Evolutionary conservation across 2,797 vertebrate genomes (phyloP).

Genomic region (Enteromius paludinosus): DNA sequence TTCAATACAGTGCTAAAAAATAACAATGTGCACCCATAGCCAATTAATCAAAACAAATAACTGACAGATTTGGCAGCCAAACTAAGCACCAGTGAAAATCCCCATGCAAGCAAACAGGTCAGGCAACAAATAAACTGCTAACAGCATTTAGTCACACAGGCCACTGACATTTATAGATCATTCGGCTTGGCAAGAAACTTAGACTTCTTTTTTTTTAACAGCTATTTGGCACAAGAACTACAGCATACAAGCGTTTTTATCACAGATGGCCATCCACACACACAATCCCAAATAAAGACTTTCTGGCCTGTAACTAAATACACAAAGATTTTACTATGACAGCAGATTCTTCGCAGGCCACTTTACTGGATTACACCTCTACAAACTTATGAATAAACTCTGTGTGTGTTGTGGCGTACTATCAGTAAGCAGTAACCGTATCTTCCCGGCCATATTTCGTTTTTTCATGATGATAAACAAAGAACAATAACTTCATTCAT

Average conservation of each 20-base stretch:
- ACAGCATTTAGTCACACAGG: background rate
- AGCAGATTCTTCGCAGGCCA: conserved; percentile 34
- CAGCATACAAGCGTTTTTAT: conserved; percentile 9
- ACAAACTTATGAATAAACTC: conserved; percentile 29
- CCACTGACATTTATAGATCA: conserved; percentile 35
- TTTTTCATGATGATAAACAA: conserved; percentile 17
- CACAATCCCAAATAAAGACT: background rate
- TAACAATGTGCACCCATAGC: background rate
- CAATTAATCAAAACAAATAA: background rate
- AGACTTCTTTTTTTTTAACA: conserved; percentile 1
- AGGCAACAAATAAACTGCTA: background rate
- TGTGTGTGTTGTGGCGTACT: background rate
- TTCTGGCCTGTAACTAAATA: conserved; percentile 40
- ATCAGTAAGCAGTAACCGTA: conserved; percentile 15
- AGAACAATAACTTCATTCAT: conserved; percentile 40
- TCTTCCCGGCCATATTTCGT: conserved; percentile 4
- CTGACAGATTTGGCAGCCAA: background rate
- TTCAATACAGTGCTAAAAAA: background rate
- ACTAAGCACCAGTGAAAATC: background rate
- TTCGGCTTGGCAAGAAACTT: conserved; percentile 4
- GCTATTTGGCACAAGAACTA: conserved; percentile 15
- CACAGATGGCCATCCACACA: background rate
- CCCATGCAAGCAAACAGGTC: background rate
- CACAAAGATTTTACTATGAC: conserved; percentile 41
- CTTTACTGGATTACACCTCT: conserved; percentile 32